Evolutionary conservation across 2,888 invertebrate genomes (phyloP).

Genomic region (Latheticus oryzae): DNA sequence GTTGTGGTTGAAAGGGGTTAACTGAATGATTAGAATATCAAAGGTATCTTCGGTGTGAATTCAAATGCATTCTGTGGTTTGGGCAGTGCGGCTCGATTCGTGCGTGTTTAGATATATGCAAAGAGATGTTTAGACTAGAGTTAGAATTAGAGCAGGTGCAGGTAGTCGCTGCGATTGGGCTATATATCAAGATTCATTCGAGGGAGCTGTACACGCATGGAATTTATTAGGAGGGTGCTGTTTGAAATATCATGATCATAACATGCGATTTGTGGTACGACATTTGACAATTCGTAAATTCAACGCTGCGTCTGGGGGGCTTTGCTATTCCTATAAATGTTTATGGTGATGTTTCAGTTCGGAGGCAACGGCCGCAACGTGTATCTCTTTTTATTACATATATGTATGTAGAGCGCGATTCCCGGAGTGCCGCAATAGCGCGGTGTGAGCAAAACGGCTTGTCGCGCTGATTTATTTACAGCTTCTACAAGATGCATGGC

Average conservation of each 20-base stretch:
- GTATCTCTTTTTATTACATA: slow-evolving; percentile 43
- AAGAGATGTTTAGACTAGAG: slow-evolving; percentile 4
- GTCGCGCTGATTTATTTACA: slow-evolving; percentile 44
- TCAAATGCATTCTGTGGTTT: slow-evolving; percentile 17
- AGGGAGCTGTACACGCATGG: slow-evolving; percentile 31
- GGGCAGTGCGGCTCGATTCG: slow-evolving; percentile 2
- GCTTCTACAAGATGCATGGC: slow-evolving; percentile 42
- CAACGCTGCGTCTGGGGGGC: slow-evolving; percentile 14
- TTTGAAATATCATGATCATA: slow-evolving; percentile 39
- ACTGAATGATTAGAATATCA: slow-evolving; percentile 37
- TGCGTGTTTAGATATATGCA: not conserved
- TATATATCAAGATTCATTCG: slow-evolving; percentile 35
- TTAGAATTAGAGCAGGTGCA: slow-evolving; percentile 27
- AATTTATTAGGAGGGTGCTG: slow-evolving; percentile 36
- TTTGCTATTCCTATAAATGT: slow-evolving; percentile 34
- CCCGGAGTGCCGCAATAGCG: slow-evolving; percentile 37
- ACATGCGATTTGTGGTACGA: slow-evolving; percentile 37
- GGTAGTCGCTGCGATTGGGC: slow-evolving; percentile 29
- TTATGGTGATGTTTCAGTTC: slow-evolving; percentile 33
- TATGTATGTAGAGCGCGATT: slow-evolving; percentile 39
- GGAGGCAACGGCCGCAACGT: slow-evolving; percentile 36
- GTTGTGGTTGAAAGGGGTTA: slow-evolving; percentile 33
- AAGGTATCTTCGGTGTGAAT: slow-evolving; percentile 16
- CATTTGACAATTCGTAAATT: slow-evolving; percentile 39
- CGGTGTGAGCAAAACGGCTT: slow-evolving; percentile 39